Percentiles rank a stretch among this genome's conserved stretches.
Evolutionary conservation across 1,140 invertebrate species (phyloP).

Genomic region (Drosophila elegans): DNA sequence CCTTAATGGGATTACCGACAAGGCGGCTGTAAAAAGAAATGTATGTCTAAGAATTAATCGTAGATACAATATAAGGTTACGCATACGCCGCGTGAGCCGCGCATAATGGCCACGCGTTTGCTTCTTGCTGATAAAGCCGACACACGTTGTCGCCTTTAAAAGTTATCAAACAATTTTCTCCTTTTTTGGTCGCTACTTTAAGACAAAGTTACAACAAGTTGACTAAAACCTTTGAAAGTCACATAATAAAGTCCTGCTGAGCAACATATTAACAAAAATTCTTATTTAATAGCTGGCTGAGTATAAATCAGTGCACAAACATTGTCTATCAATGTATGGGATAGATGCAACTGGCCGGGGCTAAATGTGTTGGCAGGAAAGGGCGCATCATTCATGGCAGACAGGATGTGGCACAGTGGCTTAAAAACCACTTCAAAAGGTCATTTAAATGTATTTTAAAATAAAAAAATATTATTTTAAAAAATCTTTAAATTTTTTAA

Average conservation of each 20-base stretch:
- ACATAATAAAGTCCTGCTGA: constrained; percentile 62
- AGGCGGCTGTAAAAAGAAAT: constrained; percentile 84
- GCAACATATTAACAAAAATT: constrained; percentile 69
- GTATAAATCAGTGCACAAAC: constrained; percentile 60
- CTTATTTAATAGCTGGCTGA: constrained; percentile 73
- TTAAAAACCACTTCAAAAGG: too few species aligned
- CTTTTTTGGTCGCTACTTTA: constrained; percentile 17
- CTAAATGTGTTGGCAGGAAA: constrained; percentile 60
- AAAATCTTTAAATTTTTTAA: too few species aligned
- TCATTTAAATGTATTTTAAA: too few species aligned
- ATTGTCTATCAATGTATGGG: constrained; percentile 48
- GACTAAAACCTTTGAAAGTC: constrained; percentile 51
- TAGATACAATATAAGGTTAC: constrained; percentile 45
- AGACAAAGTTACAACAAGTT: constrained; percentile 26
- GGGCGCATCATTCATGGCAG: constrained; percentile 68
- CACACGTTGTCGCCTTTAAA: constrained; percentile 49
- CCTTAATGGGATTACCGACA: constrained; percentile 85
- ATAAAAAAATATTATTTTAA: too few species aligned
- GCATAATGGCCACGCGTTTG: constrained; percentile 56
- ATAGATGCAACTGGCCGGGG: constrained; percentile 33
- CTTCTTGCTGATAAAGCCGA: constrained; percentile 48
- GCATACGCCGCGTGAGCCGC: constrained; percentile 58
- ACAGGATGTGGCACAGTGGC: constrained; percentile 39
- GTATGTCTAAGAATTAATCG: constrained; percentile 37
- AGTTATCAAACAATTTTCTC: constrained; percentile 16